phyloP scores from a whole-genome alignment of 2,888 invertebrate genomes.

The Heteromyza rotundicornis region DNA sequence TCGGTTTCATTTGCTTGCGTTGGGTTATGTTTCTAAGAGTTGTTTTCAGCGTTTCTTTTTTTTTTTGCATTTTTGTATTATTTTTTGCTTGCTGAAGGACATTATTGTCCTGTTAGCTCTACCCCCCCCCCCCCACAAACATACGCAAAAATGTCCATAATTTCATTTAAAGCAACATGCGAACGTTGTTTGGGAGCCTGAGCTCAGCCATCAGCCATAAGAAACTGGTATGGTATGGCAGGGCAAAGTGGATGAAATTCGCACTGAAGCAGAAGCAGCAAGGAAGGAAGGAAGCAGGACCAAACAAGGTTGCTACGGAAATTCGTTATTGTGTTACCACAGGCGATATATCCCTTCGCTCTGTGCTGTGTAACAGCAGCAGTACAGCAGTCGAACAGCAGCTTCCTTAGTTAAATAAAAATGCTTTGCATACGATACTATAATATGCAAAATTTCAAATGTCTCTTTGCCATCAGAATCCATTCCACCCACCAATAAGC shows the following conservation, averaged over 20 bases:
- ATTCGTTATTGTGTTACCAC: constrained; percentile 58
- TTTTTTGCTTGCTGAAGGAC: too few species aligned
- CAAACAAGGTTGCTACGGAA: constrained; percentile 54
- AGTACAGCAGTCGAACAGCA: background rate
- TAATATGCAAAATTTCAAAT: constrained; percentile 54
- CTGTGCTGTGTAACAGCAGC: constrained; percentile 17
- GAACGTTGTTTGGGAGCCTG: constrained; percentile 1
- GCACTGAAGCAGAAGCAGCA: constrained; percentile 30
- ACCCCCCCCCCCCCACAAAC: too few species aligned
- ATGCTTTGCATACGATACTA: constrained; percentile 49
- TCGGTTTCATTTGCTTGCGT: too few species aligned
- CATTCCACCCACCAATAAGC: background rate
- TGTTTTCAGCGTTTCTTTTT: too few species aligned
- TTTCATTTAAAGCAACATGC: constrained; percentile 20
- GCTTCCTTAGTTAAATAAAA: constrained; percentile 39
- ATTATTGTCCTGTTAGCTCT: constrained; percentile 12
- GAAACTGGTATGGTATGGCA: background rate
- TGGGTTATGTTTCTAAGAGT: too few species aligned
- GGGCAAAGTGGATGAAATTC: constrained; percentile 25
- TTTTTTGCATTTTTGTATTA: too few species aligned
- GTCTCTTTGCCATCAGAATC: too few species aligned
- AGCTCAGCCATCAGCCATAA: background rate
- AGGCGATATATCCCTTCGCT: constrained; percentile 53
- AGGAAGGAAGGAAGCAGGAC: constrained; percentile 28
- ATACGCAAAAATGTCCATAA: constrained; percentile 22